Base-by-base conservation (phyloP, 2,797 vertebrate genomes). In the Thalassophryne amazonica region DNA sequence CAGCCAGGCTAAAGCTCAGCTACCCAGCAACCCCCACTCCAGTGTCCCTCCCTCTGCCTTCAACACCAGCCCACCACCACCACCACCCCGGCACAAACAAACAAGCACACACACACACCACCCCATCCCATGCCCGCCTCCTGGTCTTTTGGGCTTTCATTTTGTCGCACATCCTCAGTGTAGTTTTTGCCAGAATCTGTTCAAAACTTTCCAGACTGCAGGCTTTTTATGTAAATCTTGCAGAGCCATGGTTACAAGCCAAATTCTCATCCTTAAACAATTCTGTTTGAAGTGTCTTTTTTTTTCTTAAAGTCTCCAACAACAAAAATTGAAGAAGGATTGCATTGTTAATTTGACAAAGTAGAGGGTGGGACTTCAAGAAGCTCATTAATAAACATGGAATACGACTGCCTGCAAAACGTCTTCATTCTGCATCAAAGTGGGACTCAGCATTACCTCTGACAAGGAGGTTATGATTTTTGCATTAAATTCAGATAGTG, bases 181-280 rank as follows among this genome's bases (percentile, higher is more conserved):
- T 77, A 78, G 82, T 88, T 84, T 85, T 86, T 2, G 78, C 81
- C 87, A 84, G 81, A 89, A 89, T 89, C 79, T 66, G 79, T 87
- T 88, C 70, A 68, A 83, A 90, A 88, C 83, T 88, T 88, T 86
- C 68, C 75, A 71, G 60, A 86, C 86, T 85, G 75, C 64, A 20
- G 86, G 85, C 71, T 81, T 87, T 88, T 90, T 91, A 91, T 92
- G 91, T 87, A 90, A 90, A 91, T 91, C 63, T 53, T 53, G 75
- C 82, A 72, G 80, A 63, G 56, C 65, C 57, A 72, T 84, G 81
- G 84, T 88, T 86, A 86, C 78, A 75, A 89, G 76, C 78, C 76
- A 83, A 84, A 89, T 88, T 78, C 62, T 42, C 76, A 81, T 86
- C 68, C 64, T 72, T 64, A 38, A 73, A 83, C 60, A 47, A 59